Evolutionary conservation across 2,113 vertebrate species (phyloP).

Genomic region (Dicaeum eximium): DNA sequence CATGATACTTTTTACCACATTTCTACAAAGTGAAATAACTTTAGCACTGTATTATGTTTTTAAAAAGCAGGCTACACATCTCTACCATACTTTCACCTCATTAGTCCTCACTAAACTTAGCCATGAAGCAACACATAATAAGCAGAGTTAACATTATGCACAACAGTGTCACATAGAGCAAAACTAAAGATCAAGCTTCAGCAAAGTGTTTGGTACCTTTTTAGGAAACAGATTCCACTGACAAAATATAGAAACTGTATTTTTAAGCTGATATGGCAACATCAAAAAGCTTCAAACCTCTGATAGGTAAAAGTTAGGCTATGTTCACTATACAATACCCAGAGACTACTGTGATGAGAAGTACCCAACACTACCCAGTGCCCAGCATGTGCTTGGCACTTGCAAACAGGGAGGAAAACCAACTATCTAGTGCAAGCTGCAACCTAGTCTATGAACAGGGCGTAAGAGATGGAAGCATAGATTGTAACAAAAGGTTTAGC

Average conservation of each 20-base stretch:
- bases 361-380: neutral
- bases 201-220: neutral
- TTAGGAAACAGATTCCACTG: neutral
- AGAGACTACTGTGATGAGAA: neutral
- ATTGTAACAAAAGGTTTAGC: neutral
- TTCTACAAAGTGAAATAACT: neutral
- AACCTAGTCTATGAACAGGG: neutral
- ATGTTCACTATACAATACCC: neutral
- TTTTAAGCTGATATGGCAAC: neutral
- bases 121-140: neutral
- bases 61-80: neutral
- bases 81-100: neutral
- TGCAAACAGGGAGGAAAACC: neutral
- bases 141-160: neutral
- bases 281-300: neutral
- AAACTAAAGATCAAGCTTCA: neutral
- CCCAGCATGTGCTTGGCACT: neutral
- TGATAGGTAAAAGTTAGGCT: neutral
- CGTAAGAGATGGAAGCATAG: neutral
- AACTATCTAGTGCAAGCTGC: neutral
- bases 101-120: neutral
- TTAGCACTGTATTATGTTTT: neutral
- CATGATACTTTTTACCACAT: neutral
- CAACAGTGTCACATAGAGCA: neutral
- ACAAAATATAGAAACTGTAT: neutral